phyloP scores from a whole-genome alignment of 2,888 invertebrate species.

The Oxytorus armatus region DNA sequence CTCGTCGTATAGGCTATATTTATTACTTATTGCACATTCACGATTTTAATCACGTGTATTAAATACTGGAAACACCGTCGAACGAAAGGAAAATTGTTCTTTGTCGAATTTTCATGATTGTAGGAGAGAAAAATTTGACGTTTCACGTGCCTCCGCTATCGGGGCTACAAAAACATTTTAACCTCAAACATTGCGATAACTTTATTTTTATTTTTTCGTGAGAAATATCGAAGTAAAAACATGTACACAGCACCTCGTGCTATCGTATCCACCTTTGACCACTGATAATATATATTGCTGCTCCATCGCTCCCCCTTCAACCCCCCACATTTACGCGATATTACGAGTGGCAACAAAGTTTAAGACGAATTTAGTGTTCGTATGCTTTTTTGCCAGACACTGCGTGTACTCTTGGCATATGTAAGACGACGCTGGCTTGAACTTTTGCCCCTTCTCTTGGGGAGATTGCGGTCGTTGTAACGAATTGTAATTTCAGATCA shows the following conservation, averaged over 20 bases:
- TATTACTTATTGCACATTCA: slow-evolving; percentile 28
- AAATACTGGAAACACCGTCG: too few species aligned
- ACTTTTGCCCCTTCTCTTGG: slow-evolving; percentile 8
- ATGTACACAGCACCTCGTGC: background rate
- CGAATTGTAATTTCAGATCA: slow-evolving; percentile 6
- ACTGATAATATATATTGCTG: background rate
- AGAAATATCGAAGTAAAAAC: background rate
- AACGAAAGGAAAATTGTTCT: background rate
- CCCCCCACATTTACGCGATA: background rate
- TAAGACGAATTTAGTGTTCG: background rate
- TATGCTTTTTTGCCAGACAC: background rate
- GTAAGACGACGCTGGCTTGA: slow-evolving; percentile 2
- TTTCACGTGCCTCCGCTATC: background rate
- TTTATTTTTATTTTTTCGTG: background rate
- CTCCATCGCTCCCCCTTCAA: too few species aligned
- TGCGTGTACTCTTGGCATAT: background rate
- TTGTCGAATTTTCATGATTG: background rate
- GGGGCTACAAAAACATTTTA: slow-evolving; percentile 39
- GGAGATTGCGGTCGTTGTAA: background rate
- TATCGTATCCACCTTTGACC: slow-evolving; percentile 40
- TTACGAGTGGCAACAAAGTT: background rate
- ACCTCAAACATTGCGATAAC: slow-evolving; percentile 46
- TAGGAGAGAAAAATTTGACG: background rate
- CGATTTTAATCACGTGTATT: background rate
- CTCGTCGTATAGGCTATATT: slow-evolving; percentile 62